Conservation (phyloP, 2,888 invertebrate species). For the Caradrina kadenii region DNA sequence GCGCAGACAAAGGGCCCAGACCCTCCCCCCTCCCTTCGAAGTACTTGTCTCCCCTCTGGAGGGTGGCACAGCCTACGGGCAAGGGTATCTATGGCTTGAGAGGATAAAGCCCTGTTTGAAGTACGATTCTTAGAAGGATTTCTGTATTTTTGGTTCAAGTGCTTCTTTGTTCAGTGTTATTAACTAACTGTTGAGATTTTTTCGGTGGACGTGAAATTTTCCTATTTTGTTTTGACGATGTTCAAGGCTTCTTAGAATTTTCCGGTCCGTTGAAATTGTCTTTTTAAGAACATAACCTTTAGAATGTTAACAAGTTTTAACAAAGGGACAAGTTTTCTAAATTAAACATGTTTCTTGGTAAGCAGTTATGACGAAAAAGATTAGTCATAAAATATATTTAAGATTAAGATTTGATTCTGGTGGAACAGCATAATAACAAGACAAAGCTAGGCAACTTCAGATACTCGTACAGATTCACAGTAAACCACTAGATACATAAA, state of each 20-base stretch:
- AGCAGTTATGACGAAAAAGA: background rate
- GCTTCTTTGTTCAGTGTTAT: conserved; percentile 50
- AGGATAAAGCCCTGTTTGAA: conserved; percentile 71
- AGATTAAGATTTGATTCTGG: too few relatives aligned
- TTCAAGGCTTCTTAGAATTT: background rate
- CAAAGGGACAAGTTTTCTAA: background rate
- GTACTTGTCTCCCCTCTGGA: conserved; percentile 59
- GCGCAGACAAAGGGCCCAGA: conserved; percentile 80
- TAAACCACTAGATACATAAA: background rate
- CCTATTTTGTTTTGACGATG: background rate
- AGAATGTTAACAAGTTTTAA: background rate
- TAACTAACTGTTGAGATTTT: conserved; percentile 18
- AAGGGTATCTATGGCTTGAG: conserved; percentile 71
- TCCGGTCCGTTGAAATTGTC: background rate
- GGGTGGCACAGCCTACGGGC: conserved; percentile 57
- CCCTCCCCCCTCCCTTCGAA: conserved; percentile 54
- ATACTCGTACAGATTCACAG: background rate
- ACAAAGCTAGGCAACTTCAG: background rate
- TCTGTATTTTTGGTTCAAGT: conserved; percentile 60
- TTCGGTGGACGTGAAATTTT: background rate
- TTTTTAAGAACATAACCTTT: background rate
- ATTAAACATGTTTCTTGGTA: background rate
- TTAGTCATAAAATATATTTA: too few relatives aligned
- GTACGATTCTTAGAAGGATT: conserved; percentile 61
- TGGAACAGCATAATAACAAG: too few relatives aligned